Evolutionary conservation across 2,888 invertebrate genomes (phyloP), one percentile per base, ranked within the genome.

Genomic region (Dendrolimus houi): DNA sequence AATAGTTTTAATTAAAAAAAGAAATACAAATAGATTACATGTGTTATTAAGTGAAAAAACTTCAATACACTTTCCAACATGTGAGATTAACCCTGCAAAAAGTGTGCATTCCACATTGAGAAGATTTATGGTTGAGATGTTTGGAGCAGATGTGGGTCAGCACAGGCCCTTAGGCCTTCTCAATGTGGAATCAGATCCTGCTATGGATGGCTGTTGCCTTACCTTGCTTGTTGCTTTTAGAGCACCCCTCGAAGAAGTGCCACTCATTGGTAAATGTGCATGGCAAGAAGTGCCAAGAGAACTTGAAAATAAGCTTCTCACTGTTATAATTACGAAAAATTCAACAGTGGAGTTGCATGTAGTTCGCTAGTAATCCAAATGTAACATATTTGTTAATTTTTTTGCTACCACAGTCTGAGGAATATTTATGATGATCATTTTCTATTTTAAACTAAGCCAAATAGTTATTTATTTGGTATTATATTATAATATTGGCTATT

Each of bases 101-200:
- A 97, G 95, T 85, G 84, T 97, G 14, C 96, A 97, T 85, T 96
- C 97, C 1, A 96, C 97, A 55, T 83, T 98, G 63, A 93, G 96
- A 65, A 95, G 95, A 77, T 98, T 97, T 79, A 96, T 98, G 96
- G 95, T 96, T 62, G 96, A 97, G 83, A 93, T 97, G 74, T 97
- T 97, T 90, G 97, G 97, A 17, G 94, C 96, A 57, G 96, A 96
- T 77, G 93, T 97, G 41, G 95, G 96, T 0, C 94, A 95, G 62
- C 97, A 97, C 79, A 92, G 95, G 67, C 97, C 97, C 0, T 92
- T 95, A 69, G 97, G 97, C 0, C 79, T 97, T 41, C 84, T 97
- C 41, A 94, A 94, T 64, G 91, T 97, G 29, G 96, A 96, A 77
- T 94, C 95, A 60, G 89, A 91, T 57, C 86, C 87, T 2, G 60